Evolutionary conservation across 2,797 vertebrate genomes (phyloP).

Genomic region (Gobionotothen gibberifrons): DNA sequence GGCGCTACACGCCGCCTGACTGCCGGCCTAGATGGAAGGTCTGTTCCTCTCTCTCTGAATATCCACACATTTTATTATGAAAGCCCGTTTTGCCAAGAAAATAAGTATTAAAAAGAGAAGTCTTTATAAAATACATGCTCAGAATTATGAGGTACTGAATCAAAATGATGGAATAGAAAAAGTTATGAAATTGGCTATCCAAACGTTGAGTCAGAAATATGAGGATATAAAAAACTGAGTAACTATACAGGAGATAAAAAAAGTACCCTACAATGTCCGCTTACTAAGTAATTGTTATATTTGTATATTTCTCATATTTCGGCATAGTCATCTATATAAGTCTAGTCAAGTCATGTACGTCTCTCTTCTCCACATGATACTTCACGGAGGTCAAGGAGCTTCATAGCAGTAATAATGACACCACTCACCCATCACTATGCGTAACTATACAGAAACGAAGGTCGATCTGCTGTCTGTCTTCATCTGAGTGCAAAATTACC

Average conservation of each 20-base stretch:
- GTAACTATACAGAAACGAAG: constrained; percentile 30
- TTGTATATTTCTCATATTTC: neutral
- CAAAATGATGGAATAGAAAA: too few species aligned
- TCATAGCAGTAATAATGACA: constrained; percentile 11
- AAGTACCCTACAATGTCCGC: too few species aligned
- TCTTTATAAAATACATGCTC: too few species aligned
- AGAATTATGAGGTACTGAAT: neutral
- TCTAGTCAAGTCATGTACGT: neutral
- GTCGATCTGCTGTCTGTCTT: constrained; percentile 35
- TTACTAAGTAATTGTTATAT: neutral
- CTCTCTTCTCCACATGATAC: constrained; percentile 13
- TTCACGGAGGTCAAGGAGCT: neutral
- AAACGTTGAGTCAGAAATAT: rapidly evolving
- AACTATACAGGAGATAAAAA: neutral
- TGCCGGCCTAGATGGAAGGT: constrained; percentile 92
- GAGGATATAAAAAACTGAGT: neutral
- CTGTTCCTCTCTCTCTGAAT: constrained; percentile 9
- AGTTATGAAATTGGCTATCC: neutral
- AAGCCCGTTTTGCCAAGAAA: constrained; percentile 1
- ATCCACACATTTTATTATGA: neutral
- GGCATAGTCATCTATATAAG: neutral
- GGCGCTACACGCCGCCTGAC: constrained; percentile 92
- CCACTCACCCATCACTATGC: neutral
- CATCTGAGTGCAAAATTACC: constrained; percentile 37
- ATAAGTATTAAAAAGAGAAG: neutral